Evolutionary conservation across 2,888 invertebrate genomes (phyloP).

Genomic region (Sepiola atlantica): DNA sequence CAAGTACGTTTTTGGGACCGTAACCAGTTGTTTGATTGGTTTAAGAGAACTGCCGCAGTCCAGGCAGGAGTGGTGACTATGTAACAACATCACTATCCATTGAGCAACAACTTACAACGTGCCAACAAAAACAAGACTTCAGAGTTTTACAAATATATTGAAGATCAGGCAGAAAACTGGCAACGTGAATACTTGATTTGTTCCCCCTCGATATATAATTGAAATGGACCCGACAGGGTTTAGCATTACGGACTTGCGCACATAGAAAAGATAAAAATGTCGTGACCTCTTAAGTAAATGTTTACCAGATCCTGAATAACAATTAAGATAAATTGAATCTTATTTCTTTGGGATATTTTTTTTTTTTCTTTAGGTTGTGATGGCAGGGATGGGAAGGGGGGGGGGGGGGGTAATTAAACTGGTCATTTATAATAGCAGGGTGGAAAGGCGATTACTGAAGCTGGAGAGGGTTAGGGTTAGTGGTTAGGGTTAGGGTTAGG

Average conservation of each 20-base stretch:
- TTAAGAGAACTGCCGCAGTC: no score
- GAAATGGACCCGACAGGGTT: no score
- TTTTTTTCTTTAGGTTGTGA: neutral
- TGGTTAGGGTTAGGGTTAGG: neutral
- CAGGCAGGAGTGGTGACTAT: no score
- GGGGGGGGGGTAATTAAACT: neutral
- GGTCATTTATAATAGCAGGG: neutral
- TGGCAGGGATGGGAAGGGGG: neutral
- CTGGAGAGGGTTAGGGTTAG: neutral
- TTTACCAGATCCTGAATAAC: neutral
- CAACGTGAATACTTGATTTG: no score
- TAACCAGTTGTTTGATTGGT: no score
- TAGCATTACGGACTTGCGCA: neutral
- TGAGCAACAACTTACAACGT: no score
- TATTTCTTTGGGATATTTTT: neutral
- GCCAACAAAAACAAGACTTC: no score
- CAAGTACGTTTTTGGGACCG: no score
- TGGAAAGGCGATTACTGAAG: neutral
- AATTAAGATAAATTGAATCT: neutral
- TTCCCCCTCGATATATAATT: no score
- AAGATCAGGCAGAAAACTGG: no score
- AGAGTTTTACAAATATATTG: no score
- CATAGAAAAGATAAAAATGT: neutral
- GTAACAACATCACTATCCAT: no score
- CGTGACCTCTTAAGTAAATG: neutral